Evolutionary conservation across 1,140 invertebrate species (phyloP).

Genomic region (Diploscapter pachys): DNA sequence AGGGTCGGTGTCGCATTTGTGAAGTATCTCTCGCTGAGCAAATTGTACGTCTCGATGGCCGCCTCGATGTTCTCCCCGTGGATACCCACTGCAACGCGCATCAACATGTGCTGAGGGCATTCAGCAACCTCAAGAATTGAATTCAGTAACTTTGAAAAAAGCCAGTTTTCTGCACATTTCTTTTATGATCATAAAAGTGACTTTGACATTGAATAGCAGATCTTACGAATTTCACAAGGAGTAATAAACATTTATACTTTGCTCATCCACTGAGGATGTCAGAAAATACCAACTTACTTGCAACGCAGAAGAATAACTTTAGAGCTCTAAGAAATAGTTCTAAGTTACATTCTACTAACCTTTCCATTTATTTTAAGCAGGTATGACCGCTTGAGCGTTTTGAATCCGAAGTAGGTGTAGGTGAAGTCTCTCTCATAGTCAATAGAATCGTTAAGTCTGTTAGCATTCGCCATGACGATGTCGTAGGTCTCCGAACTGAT

Average conservation of each 20-base stretch:
- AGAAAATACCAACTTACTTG: no score
- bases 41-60: constrained; percentile 93
- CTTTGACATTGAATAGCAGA: no score
- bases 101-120: constrained; percentile 95
- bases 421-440: constrained; percentile 94
- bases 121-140: constrained; percentile 69
- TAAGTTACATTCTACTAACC: constrained; percentile 55
- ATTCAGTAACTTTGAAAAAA: no score
- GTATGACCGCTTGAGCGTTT: constrained; percentile 92
- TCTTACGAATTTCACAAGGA: no score
- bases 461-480: constrained; percentile 81
- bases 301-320: no score
- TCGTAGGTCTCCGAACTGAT: constrained; percentile 79
- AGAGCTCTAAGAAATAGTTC: no score
- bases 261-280: no score
- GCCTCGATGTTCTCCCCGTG: constrained; percentile 87
- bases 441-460: constrained; percentile 70
- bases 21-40: constrained; percentile 90
- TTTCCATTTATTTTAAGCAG: constrained; percentile 87
- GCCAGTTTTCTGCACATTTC: no score
- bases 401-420: constrained; percentile 99
- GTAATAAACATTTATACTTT: no score
- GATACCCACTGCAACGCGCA: constrained; percentile 94
- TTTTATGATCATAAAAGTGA: no score
- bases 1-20: constrained; percentile 96